These are phyloP conservation scores for Allophyes oxyacanthae DNA, from an alignment of 2,888 invertebrate genomes.

Conservation along the genomic window DNA sequence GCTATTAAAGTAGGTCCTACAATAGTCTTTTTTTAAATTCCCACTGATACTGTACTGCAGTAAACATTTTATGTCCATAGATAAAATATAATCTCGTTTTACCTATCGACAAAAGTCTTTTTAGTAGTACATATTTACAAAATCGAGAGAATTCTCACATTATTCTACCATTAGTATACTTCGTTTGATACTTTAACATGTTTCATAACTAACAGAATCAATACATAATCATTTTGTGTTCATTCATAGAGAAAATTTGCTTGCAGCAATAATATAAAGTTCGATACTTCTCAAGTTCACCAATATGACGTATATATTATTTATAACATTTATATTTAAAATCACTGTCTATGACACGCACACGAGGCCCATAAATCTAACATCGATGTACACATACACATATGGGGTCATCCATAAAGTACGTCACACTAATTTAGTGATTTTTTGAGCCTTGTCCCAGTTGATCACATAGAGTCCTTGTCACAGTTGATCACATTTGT, in stretches of 20 bases:
- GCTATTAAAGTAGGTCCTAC: too few species aligned
- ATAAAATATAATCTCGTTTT: constrained; percentile 27
- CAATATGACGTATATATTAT: constrained; percentile 11
- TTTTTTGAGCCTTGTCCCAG: too few species aligned
- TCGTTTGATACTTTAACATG: too few species aligned
- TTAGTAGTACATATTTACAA: not conserved
- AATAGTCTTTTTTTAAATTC: too few species aligned
- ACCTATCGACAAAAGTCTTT: constrained; percentile 27
- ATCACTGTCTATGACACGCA: constrained; percentile 22
- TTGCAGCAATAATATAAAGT: constrained; percentile 19
- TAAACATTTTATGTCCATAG: constrained; percentile 15
- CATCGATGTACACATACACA: constrained; percentile 34
- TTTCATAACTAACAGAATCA: too few species aligned
- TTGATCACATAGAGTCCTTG: too few species aligned
- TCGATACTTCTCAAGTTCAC: constrained; percentile 3
- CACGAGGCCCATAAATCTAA: constrained; percentile 15
- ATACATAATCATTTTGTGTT: too few species aligned
- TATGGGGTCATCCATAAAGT: too few species aligned
- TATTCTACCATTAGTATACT: too few species aligned
- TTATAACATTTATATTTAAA: constrained; percentile 2
- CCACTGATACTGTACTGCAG: constrained; percentile 7
- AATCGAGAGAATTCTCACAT: not conserved
- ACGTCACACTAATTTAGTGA: too few species aligned
- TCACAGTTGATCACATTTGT: too few species aligned
- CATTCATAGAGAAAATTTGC: constrained; percentile 1